These are phyloP conservation scores for Zelleria hepariella DNA, from an alignment of 2,888 invertebrate genomes.

Conservation along the genomic window DNA sequence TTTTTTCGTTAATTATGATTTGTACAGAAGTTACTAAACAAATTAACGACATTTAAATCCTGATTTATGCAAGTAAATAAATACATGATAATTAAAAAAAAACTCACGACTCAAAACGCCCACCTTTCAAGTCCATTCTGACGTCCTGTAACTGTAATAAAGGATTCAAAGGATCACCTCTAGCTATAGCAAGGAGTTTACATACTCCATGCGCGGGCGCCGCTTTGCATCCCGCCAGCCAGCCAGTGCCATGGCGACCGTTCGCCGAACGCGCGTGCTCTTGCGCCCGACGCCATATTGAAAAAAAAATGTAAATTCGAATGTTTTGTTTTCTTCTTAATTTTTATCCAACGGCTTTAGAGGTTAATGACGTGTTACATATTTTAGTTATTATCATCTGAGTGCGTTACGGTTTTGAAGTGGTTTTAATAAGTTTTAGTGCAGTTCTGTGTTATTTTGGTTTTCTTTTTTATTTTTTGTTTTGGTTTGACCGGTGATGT, in stretches of 20 bases:
- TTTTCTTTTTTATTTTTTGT: neutral
- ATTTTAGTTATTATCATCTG: neutral
- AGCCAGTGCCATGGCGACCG: conserved; percentile 61
- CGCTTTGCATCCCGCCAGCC: conserved; percentile 30
- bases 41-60: no score
- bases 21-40: no score
- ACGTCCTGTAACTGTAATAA: neutral
- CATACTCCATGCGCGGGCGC: conserved; percentile 35
- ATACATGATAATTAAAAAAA: no score
- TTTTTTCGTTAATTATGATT: no score
- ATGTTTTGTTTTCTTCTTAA: neutral
- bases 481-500: no score
- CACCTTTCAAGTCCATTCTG: no score
- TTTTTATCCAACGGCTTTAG: neutral
- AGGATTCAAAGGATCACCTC: neutral
- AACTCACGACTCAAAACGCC: no score
- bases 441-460: neutral
- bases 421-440: neutral
- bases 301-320: conserved; percentile 8
- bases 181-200: neutral
- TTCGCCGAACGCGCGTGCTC: conserved; percentile 46
- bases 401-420: neutral
- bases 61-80: no score
- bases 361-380: neutral
- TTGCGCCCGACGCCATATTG: conserved; percentile 24